Conservation (phyloP, 2,797 vertebrate genomes). For the Acanthiza pusilla region DNA sequence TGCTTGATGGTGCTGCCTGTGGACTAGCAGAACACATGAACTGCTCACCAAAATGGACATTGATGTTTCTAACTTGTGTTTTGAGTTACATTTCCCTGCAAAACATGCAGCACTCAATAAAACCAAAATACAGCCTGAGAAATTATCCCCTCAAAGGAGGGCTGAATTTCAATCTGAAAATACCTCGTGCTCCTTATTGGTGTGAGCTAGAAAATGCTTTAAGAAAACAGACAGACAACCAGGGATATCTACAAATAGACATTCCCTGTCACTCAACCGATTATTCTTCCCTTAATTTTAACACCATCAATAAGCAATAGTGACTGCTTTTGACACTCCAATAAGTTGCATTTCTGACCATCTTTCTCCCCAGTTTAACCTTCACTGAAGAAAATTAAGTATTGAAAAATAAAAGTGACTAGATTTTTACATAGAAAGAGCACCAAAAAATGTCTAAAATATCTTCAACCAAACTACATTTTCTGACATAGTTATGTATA, state of each 20-base stretch:
- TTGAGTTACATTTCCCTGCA: not conserved
- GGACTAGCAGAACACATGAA: not conserved
- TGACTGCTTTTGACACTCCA: not conserved
- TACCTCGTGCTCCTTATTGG: not conserved
- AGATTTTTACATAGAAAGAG: not conserved
- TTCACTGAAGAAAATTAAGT: not conserved
- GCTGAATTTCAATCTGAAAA: not conserved
- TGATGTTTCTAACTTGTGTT: not conserved
- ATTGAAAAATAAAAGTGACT: not conserved
- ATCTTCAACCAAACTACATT: not conserved
- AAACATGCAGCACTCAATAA: not conserved
- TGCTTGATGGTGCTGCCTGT: not conserved
- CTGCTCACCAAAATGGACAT: rapidly evolving
- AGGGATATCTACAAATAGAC: not conserved
- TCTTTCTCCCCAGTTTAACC: not conserved
- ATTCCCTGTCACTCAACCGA: not conserved
- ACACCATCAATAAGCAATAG: not conserved
- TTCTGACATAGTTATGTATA: not conserved
- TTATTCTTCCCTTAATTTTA: not conserved
- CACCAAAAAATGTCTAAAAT: rapidly evolving
- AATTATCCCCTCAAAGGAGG: rapidly evolving
- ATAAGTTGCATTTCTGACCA: not conserved
- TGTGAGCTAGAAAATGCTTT: not conserved
- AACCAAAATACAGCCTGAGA: not conserved
- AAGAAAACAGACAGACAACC: not conserved